A percentile compares a stretch with the other conserved stretches of the same genome.
These are phyloP conservation scores for Phenganax stokvisi DNA, from an alignment of 92 coral and sea anemone species.

Conservation along the genomic window DNA sequence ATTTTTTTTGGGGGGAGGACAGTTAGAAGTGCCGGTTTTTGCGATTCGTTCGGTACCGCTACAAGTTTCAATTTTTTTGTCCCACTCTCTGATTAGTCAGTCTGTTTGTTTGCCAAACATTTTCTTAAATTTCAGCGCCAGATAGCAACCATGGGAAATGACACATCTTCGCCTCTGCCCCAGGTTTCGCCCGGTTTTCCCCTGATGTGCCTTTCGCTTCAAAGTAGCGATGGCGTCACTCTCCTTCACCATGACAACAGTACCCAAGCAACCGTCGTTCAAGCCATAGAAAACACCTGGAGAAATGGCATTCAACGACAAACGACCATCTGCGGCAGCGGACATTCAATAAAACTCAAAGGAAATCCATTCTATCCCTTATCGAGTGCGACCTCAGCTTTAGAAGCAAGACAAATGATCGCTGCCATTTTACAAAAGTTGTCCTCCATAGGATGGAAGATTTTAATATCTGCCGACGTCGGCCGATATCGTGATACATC, in stretches of 20 bases:
- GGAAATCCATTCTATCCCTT: conserved; percentile 26
- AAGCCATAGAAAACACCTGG: conserved; percentile 49
- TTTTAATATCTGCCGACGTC: conserved; percentile 39
- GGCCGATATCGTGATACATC: conserved; percentile 43
- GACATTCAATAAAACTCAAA: conserved; percentile 44
- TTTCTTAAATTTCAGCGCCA: neutral
- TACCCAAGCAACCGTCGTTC: conserved; percentile 49
- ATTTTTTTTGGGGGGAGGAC: too few relatives aligned
- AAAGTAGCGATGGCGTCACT: conserved; percentile 39
- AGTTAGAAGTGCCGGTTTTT: too few relatives aligned
- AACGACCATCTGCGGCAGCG: conserved; percentile 33
- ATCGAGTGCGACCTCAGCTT: conserved; percentile 15
- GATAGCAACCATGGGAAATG: conserved; percentile 26
- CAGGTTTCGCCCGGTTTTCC: conserved; percentile 60
- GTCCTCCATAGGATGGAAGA: conserved; percentile 50
- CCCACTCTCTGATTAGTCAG: too few relatives aligned
- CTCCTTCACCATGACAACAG: conserved; percentile 45
- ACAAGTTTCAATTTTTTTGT: too few relatives aligned
- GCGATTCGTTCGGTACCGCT: too few relatives aligned
- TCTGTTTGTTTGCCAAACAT: too few relatives aligned
- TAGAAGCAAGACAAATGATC: conserved; percentile 41
- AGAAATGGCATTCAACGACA: conserved; percentile 49
- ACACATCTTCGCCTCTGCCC: conserved; percentile 33
- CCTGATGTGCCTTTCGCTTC: conserved; percentile 49
- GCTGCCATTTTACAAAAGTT: conserved; percentile 50